A percentile compares a stretch with the other conserved stretches of the same genome.
phyloP scores from a whole-genome alignment of 2,113 vertebrate species.

The Merops nubicus region DNA sequence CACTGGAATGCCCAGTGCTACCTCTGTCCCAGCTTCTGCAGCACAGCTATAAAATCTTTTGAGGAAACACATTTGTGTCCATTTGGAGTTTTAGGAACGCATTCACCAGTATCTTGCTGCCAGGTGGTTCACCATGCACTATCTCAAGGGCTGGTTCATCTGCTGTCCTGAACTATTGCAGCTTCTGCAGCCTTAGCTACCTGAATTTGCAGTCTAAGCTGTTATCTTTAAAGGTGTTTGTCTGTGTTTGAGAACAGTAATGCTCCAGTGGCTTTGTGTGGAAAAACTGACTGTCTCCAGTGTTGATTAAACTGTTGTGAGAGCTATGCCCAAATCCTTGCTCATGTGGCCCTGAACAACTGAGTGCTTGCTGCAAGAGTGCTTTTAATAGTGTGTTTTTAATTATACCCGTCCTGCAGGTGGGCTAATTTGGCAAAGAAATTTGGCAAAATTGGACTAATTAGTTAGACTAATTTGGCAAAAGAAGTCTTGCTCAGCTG shows the following conservation, averaged over 20 bases:
- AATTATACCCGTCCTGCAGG: neutral
- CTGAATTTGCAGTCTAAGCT: neutral
- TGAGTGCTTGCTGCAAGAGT: neutral
- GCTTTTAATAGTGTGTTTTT: slow-evolving; percentile 6
- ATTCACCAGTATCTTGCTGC: neutral
- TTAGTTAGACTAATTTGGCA: too few relatives aligned
- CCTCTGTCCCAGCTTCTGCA: neutral
- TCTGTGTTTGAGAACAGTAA: neutral
- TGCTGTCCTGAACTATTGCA: neutral
- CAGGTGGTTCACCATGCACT: neutral
- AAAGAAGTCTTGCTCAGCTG: neutral
- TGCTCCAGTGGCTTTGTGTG: neutral
- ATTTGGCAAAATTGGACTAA: too few relatives aligned
- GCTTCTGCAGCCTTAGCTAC: neutral
- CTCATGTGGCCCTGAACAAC: neutral
- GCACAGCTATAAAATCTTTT: neutral
- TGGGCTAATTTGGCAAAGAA: neutral
- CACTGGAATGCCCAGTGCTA: neutral
- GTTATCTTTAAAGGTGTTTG: too few relatives aligned
- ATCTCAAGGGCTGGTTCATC: neutral
- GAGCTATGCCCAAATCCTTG: neutral
- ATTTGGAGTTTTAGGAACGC: neutral
- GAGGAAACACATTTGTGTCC: neutral
- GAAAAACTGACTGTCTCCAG: neutral
- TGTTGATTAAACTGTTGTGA: neutral